A percentile compares a stretch with the other conserved stretches of the same genome.
phyloP scores from a whole-genome alignment of 1,140 invertebrate genomes.

The Cheumatopsyche charites region DNA sequence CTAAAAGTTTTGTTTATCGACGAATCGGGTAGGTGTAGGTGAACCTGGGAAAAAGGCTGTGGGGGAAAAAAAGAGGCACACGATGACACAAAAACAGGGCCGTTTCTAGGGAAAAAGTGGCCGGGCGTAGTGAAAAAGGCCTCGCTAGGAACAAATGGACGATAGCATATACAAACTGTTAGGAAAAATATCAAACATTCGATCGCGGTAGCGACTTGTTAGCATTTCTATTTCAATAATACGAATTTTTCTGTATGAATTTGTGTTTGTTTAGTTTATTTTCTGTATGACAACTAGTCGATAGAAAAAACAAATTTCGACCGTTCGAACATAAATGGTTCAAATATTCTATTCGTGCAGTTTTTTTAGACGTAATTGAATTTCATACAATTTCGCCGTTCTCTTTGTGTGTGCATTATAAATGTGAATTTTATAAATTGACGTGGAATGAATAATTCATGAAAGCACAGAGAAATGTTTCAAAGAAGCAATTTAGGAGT shows the following conservation, averaged over 20 bases:
- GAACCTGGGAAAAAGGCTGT: not conserved
- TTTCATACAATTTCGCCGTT: no score
- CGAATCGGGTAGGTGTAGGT: constrained; percentile 29
- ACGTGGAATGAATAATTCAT: no score
- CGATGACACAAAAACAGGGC: constrained; percentile 7
- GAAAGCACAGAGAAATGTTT: no score
- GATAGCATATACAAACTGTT: constrained; percentile 18
- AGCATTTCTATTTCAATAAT: not conserved
- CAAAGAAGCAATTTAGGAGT: not conserved
- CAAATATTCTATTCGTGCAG: no score
- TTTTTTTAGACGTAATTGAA: no score
- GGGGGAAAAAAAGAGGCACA: not conserved
- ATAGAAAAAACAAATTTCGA: no score
- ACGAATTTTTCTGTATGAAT: no score
- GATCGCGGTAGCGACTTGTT: constrained; percentile 1
- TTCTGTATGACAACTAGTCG: no score
- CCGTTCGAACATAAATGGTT: no score
- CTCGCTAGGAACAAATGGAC: constrained; percentile 13
- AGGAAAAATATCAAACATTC: constrained; percentile 24
- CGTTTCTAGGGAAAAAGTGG: constrained; percentile 18
- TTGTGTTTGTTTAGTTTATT: no score
- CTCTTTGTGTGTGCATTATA: no score
- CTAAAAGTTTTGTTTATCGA: constrained; percentile 38
- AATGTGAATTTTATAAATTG: no score
- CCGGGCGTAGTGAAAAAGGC: constrained; percentile 12